Evolutionary conservation across 2,888 invertebrate species (phyloP), one percentile per base, ranked within the genome.

Genomic region (Apeira syringaria): DNA sequence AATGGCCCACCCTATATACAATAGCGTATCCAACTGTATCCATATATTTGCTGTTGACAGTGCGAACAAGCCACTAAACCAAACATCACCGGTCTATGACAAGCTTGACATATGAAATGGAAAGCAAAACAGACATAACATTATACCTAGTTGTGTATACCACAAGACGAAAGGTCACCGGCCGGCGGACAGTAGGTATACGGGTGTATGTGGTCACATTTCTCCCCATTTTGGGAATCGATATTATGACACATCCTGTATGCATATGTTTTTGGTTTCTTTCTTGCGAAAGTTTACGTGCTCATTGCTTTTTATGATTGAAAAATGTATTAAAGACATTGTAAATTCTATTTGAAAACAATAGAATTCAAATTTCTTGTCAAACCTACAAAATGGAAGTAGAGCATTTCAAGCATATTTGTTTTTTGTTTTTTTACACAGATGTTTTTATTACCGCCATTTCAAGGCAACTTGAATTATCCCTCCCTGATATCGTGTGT

Each of bases 141-240:
- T 15, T 24, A 8, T n/a, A 15, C 40, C 40, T 28, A 38, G 20
- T 7, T 7, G 7, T 22, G 10, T 30, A 11, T 47, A 41, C 36
- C 42, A 61, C 42, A 51, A 45, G 40, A 47, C 48, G 36, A 59
- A 63, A 66, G 68, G 68, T 70, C 68, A 71, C 61, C 60, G 13
- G 65, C 7, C 20, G 68, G 68, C 68, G 60, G 42, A 57, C 62
- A 64, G 67, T 62, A 65, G 62, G 68, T 32, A 12, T 22, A 15
- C n/a, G n/a, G n/a, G n/a, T 6, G 17, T 17, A 20, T 7, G 37
- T 62, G 62, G 59, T 56, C 60, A 61, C 63, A 51, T 82, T 83
- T 83, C 83, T 79, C 81, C 66, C 82, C 83, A 61, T 81, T 64
- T 81, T 74, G 49, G 77, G 83, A 57, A 53, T n/a, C n/a, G n/a